Evolutionary conservation across 2,888 invertebrate species (phyloP).

Genomic region (Oithona nana): DNA sequence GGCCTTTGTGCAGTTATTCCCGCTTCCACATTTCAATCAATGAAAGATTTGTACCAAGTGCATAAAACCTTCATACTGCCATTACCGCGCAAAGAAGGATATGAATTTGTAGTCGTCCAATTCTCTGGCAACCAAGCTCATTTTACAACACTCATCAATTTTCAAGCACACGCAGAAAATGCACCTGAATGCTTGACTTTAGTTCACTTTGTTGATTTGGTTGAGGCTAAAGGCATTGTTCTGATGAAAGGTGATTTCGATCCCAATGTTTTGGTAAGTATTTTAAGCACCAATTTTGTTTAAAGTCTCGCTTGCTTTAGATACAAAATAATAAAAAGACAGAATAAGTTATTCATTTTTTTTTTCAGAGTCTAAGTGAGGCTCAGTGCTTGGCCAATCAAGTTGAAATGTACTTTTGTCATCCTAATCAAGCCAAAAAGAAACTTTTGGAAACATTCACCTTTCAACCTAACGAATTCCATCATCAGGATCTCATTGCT

Average conservation of each 20-base stretch:
- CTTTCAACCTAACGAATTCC: constrained; percentile 48
- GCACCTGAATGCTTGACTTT: constrained; percentile 68
- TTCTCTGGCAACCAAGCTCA: constrained; percentile 50
- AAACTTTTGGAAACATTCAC: constrained; percentile 48
- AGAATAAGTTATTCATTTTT: constrained; percentile 14
- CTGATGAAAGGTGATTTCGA: constrained; percentile 55
- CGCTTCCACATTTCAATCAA: constrained; percentile 36
- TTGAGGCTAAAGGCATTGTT: constrained; percentile 47
- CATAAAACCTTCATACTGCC: constrained; percentile 57
- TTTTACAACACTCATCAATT: constrained; percentile 64
- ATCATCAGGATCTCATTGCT: constrained; percentile 57
- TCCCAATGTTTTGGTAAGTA: constrained; percentile 38
- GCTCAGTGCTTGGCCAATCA: constrained; percentile 71
- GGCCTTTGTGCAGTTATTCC: constrained; percentile 54
- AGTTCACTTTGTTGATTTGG: constrained; percentile 54
- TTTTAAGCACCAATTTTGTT: neutral
- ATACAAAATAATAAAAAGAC: too few species aligned
- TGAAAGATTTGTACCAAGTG: constrained; percentile 38
- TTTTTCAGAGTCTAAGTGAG: constrained; percentile 41
- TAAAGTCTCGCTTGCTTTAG: neutral
- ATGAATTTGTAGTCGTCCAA: constrained; percentile 65
- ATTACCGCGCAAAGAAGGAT: constrained; percentile 58
- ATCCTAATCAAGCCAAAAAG: constrained; percentile 39
- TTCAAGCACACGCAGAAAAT: constrained; percentile 70
- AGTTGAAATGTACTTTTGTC: constrained; percentile 57